Percentiles rank a stretch among this genome's conserved stretches.
Evolutionary conservation across 2,797 vertebrate genomes (phyloP).

Genomic region (Okamejei kenojei): DNA sequence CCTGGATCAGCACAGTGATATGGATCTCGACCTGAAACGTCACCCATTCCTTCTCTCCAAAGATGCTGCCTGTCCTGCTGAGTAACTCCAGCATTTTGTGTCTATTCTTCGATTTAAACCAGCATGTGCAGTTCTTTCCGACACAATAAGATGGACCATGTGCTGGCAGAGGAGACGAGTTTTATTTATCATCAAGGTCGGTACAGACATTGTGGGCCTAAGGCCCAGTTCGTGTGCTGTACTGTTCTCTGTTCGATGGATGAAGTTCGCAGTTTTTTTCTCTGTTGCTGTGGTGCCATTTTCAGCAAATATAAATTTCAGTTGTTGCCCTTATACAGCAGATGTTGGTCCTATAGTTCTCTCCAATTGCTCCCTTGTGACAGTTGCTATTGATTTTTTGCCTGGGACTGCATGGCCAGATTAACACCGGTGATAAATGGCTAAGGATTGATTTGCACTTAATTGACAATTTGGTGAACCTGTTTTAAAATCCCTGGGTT

Average conservation of each 20-base stretch:
- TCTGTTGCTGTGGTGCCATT: slow-evolving; percentile 45
- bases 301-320: slow-evolving; percentile 54
- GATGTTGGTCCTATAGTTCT: slow-evolving; percentile 52
- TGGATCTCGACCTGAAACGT: too few relatives aligned
- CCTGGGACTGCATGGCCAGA: slow-evolving; percentile 48
- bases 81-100: too few relatives aligned
- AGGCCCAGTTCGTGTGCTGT: too few relatives aligned
- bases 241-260: not conserved
- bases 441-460: slow-evolving; percentile 88
- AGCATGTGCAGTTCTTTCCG: too few relatives aligned
- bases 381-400: slow-evolving; percentile 55
- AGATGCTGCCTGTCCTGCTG: too few relatives aligned
- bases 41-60: too few relatives aligned
- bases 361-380: slow-evolving; percentile 60
- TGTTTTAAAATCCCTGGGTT: slow-evolving; percentile 56
- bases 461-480: slow-evolving; percentile 94
- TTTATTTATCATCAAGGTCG: too few relatives aligned
- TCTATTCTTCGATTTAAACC: too few relatives aligned
- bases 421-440: slow-evolving; percentile 76
- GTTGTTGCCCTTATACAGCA: slow-evolving; percentile 48
- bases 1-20: too few relatives aligned
- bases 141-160: too few relatives aligned
- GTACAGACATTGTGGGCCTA: too few relatives aligned
- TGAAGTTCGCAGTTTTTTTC: slow-evolving; percentile 47
- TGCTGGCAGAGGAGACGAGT: too few relatives aligned